phyloP scores from a whole-genome alignment of 2,888 invertebrate genomes.

The Lordiphosa fenestrarum region DNA sequence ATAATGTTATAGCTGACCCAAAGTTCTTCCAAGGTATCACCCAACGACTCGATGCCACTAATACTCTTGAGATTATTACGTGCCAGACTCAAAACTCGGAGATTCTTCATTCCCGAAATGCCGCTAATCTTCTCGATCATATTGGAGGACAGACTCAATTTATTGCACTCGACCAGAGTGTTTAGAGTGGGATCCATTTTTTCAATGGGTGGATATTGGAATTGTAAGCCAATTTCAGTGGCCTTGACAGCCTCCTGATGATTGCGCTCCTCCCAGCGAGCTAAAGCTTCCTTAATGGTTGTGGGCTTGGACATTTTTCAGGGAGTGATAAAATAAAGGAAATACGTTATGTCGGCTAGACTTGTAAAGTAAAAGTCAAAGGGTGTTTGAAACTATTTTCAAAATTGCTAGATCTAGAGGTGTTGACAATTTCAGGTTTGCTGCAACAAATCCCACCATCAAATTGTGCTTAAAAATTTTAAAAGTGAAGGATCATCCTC shows the following conservation, averaged over 20 bases:
- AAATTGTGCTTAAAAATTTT: too few relatives aligned
- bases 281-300: constrained; percentile 92
- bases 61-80: constrained; percentile 95
- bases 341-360: constrained; percentile 10
- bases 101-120: constrained; percentile 89
- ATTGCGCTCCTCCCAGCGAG: constrained; percentile 91
- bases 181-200: constrained; percentile 94
- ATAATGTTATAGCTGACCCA: constrained; percentile 97
- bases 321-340: neutral
- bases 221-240: constrained; percentile 89
- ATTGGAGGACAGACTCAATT: constrained; percentile 94
- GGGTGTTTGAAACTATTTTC: too few relatives aligned
- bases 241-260: constrained; percentile 85
- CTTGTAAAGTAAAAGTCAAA: constrained; percentile 4
- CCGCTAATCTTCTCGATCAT: constrained; percentile 96
- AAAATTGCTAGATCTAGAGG: too few relatives aligned
- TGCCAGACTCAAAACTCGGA: constrained; percentile 91
- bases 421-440: too few relatives aligned
- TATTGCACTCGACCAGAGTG: constrained; percentile 88
- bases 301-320: constrained; percentile 84
- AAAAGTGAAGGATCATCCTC: too few relatives aligned
- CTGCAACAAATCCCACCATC: too few relatives aligned
- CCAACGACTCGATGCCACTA: constrained; percentile 92
- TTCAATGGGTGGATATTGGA: constrained; percentile 96
- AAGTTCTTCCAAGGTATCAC: constrained; percentile 93